A percentile compares a stretch with the other conserved stretches of the same genome.
phyloP scores from a whole-genome alignment of 2,797 vertebrate species.

The Cichlasoma orientale region DNA sequence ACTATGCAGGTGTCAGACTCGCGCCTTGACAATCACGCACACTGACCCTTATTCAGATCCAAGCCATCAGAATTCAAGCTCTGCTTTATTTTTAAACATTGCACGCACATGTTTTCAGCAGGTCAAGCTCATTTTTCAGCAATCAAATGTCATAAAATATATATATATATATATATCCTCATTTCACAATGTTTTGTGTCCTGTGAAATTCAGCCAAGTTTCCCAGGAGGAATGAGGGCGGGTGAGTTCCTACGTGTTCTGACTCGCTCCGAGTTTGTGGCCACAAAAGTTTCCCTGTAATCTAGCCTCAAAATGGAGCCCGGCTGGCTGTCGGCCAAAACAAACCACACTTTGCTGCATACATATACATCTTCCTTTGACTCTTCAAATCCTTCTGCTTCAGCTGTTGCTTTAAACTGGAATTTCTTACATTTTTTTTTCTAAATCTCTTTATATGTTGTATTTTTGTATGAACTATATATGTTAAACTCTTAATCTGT shows the following conservation, averaged over 20 bases:
- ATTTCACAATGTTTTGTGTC: conserved; percentile 15
- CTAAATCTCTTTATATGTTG: conserved; percentile 31
- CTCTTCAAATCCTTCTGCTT: conserved; percentile 12
- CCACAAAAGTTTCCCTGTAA: conserved; percentile 38
- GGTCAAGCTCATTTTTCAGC: conserved; percentile 1
- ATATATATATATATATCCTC: neutral
- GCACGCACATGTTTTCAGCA: neutral
- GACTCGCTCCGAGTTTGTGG: conserved; percentile 36
- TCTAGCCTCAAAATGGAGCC: conserved; percentile 55
- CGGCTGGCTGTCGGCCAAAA: conserved; percentile 28
- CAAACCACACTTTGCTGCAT: conserved; percentile 30
- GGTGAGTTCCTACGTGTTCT: conserved; percentile 38
- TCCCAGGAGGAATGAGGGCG: conserved; percentile 49
- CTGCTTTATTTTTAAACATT: neutral
- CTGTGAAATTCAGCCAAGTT: conserved; percentile 16
- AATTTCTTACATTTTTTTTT: conserved; percentile 58
- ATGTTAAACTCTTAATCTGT: conserved; percentile 44
- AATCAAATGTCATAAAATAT: conserved; percentile 24
- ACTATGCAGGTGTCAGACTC: conserved; percentile 67
- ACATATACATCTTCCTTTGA: conserved; percentile 15
- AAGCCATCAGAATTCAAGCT: conserved; percentile 30
- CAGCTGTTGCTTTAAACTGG: conserved; percentile 64
- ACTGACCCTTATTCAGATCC: neutral
- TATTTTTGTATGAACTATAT: conserved; percentile 59
- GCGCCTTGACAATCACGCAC: conserved; percentile 73